Conservation (phyloP, 2,797 vertebrate species). For the Platyrinchus mystaceus region DNA sequence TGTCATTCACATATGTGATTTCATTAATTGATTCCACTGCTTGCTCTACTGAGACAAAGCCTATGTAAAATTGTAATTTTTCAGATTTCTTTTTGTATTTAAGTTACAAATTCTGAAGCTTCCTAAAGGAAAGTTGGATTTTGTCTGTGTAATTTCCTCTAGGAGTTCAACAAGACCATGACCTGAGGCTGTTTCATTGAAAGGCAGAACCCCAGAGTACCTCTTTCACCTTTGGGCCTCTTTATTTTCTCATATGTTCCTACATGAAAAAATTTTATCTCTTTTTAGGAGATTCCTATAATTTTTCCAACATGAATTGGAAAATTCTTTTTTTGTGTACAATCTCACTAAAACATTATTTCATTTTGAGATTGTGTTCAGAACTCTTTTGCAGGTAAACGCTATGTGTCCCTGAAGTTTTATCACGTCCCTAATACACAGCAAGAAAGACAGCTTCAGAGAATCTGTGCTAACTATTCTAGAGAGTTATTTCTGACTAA, state of each 20-base stretch:
- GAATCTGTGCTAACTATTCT: background rate
- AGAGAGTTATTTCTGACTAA: background rate
- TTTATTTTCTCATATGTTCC: rapidly evolving
- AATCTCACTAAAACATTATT: background rate
- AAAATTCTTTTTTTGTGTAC: background rate
- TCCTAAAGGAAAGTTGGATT: background rate
- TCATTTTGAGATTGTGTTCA: background rate
- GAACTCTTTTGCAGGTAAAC: background rate
- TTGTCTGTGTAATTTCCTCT: background rate
- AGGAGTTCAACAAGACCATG: background rate
- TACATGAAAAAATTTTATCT: background rate
- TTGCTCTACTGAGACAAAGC: background rate
- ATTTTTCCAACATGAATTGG: background rate
- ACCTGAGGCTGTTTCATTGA: background rate
- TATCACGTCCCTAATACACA: no score
- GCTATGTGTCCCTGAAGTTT: background rate
- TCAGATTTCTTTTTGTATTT: background rate
- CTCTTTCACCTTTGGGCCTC: background rate
- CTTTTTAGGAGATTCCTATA: background rate
- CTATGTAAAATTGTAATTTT: background rate
- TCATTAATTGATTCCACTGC: background rate
- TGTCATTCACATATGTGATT: background rate
- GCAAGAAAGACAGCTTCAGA: background rate
- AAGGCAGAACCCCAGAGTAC: background rate
- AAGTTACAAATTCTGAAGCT: background rate